Base-by-base conservation (phyloP, 2,113 vertebrate species). In the Eulacestoma nigropectus region DNA sequence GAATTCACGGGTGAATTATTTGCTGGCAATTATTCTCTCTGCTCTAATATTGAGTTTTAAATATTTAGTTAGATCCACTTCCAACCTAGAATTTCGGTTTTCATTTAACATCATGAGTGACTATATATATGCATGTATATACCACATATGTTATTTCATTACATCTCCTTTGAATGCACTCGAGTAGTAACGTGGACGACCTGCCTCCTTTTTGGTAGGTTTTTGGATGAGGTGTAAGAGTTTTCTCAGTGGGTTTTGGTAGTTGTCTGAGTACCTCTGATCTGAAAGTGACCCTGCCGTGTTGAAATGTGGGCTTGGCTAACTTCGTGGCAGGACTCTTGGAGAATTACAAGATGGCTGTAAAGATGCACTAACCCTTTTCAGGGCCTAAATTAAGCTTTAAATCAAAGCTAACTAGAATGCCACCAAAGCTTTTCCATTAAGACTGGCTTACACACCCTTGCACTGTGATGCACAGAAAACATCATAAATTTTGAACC, bases 401-500 rank as follows among this genome's bases (percentile, higher is more conserved):
- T 95, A 97, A 97, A 97, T 97, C 95, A 97, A 96, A 94, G 93
- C 83, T 97, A 98, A 97, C 96, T 97, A 97, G 96, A 97, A 97
- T 96, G 93, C 90, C 96, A 96, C 92, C 80, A 94, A 80, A 91
- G 96, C 81, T 96, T 94, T 95, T 96, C 96, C 95, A 95, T 97
- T 97, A 97, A 97, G 91, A 94, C 82, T 95, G 90, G 83, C 96
- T 97, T 95, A 95, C 95, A 92, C 86, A 96, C 93, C 94, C 92
- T 92, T 95, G 87, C 56, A 91, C 89, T 96, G 93, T 96, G 95
- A 97, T 97, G 93, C 87, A 96, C 94, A 92, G 89, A 94, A 96
- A 97, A 93, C 90, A 93, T 93, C 73, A 95, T 97, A 97, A 94
- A 97, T 97, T 96, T 85, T 55, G 87, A 56, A 60, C n/a, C 53